Evolutionary conservation across 2,113 vertebrate genomes (phyloP).

Genomic region (Benitochromis conjunctus): DNA sequence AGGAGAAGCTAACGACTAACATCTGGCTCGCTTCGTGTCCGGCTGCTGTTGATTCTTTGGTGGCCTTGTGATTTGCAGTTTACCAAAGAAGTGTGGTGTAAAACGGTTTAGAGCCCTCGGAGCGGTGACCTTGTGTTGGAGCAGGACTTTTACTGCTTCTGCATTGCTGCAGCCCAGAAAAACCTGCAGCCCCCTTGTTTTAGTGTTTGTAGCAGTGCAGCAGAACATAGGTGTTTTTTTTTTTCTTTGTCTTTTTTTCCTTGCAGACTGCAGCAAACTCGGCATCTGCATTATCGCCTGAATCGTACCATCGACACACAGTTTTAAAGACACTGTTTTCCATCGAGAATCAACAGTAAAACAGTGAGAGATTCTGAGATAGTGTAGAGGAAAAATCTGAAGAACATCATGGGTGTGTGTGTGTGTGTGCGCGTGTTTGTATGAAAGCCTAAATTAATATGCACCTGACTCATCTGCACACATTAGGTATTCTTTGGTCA

Average conservation of each 20-base stretch:
- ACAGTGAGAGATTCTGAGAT: neutral
- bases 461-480: constrained; percentile 20
- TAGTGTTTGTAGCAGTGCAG: constrained; percentile 58
- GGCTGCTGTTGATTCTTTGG: neutral
- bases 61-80: neutral
- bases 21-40: neutral
- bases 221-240: neutral
- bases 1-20: neutral
- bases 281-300: constrained; percentile 10
- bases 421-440: neutral
- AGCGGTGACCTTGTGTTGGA: constrained; percentile 25
- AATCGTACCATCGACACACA: neutral
- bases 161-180: constrained; percentile 30
- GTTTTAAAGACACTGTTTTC: neutral
- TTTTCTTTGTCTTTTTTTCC: neutral
- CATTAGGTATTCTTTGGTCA: constrained; percentile 7
- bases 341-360: neutral
- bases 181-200: constrained; percentile 14
- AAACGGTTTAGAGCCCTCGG: neutral
- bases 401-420: neutral
- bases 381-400: neutral
- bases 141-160: constrained; percentile 17
- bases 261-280: constrained; percentile 47
- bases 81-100: neutral
- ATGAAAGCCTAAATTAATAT: neutral